Evolutionary conservation across 92 coral and sea anemone species (phyloP), one percentile per base, ranked within the genome.

Genomic region (Epizoanthus scotinus): DNA sequence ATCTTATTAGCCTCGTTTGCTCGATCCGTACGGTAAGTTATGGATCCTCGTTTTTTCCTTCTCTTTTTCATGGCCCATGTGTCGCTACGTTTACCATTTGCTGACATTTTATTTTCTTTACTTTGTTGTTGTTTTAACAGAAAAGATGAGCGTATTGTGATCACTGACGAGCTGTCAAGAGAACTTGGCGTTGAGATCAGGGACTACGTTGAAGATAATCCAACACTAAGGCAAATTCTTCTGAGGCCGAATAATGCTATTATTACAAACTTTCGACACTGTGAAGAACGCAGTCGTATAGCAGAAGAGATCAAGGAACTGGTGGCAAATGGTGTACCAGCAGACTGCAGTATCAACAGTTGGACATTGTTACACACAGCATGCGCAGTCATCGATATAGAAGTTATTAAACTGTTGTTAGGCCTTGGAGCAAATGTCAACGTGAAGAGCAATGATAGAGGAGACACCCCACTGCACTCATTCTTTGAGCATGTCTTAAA

Each of bases 141-240:
- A 59, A 59, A 20, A n/a, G 26, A n/a, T 5, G 13, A 6, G 13
- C 12, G 5, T 13, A 21, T 6, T 21, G 12, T 59, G 64, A 14
- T 20, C 64, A 34, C 40, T 34, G 40, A 34, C 40, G 40, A 34
- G 40, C 40, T 34, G 40, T 34, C 40, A 34, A 34, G 28, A 21
- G 14, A 59, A 20, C 28, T 59, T 59, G 64, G 64, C 26, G 64
- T 59, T 8, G 64, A 59, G 64, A 59, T 59, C 29, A 59, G 64
- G 26, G 64, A 59, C 12, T 20, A 20, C 5, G 64, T 59, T 2
- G 64, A 59, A 13, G 64, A 59, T 26, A 59, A 59, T 59, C 64
- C 27, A 59, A 12, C 10, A 21, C 64, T 21, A 14, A 59, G 20
- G 26, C 0, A 21, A 21, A 24, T 59, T 59, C n/a, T n/a, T n/a